phyloP scores from a whole-genome alignment of 2,113 vertebrate genomes.

The Myotis brandtii region DNA sequence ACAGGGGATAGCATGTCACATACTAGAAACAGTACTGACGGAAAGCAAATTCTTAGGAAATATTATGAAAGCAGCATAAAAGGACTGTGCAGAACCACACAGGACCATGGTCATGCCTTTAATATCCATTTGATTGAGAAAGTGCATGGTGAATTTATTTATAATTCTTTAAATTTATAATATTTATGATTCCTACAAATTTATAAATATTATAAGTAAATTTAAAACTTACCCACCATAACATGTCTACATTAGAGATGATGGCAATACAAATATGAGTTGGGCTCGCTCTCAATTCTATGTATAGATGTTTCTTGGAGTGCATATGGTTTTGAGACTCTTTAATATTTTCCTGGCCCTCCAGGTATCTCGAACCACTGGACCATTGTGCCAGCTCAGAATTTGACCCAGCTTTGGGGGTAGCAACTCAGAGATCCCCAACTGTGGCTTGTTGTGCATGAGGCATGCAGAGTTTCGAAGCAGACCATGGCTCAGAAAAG shows the following conservation, averaged over 20 bases:
- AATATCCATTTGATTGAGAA: background rate
- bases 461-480: background rate
- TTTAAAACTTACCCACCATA: background rate
- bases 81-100: background rate
- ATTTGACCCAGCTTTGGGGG: background rate
- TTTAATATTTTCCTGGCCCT: background rate
- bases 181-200: background rate
- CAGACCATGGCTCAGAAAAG: background rate
- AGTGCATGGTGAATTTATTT: background rate
- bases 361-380: background rate
- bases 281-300: background rate
- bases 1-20: background rate
- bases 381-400: background rate
- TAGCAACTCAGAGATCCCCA: background rate
- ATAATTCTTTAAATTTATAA: too few relatives aligned
- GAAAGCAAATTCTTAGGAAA: constrained; percentile 38
- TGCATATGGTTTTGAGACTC: background rate
- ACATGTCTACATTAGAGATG: background rate
- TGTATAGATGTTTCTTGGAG: background rate
- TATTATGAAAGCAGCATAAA: background rate
- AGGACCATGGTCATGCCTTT: background rate
- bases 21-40: background rate
- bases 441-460: background rate
- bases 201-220: constrained; percentile 4
- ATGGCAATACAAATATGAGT: background rate